Evolutionary conservation across 2,113 vertebrate genomes (phyloP).

Genomic region (Tupaia chinensis): DNA sequence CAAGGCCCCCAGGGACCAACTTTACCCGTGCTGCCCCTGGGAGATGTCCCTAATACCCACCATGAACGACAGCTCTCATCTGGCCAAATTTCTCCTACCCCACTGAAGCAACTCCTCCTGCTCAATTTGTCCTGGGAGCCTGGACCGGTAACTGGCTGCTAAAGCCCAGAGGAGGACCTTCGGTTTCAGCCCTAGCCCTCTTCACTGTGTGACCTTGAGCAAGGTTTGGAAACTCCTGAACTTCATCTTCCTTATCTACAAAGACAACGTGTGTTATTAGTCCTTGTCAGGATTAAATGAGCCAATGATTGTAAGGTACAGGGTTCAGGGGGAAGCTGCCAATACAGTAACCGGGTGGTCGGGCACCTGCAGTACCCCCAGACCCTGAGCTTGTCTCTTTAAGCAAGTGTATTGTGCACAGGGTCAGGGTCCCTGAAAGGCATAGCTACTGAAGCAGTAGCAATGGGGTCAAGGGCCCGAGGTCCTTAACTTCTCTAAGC

Average conservation of each 20-base stretch:
- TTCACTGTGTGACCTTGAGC: background rate
- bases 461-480: background rate
- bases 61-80: background rate
- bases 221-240: background rate
- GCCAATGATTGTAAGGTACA: rapidly evolving
- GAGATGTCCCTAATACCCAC: background rate
- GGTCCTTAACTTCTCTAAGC: background rate
- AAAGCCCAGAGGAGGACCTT: background rate
- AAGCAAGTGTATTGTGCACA: background rate
- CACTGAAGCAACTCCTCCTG: too few relatives aligned
- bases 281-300: background rate
- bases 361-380: background rate
- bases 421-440: background rate
- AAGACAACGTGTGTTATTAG: background rate
- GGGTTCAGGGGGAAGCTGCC: background rate
- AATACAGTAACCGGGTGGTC: rapidly evolving
- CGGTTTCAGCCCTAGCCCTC: too few relatives aligned
- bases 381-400: background rate
- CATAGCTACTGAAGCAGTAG: too few relatives aligned
- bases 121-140: background rate
- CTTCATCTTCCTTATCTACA: background rate
- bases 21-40: background rate
- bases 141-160: background rate
- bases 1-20: rapidly evolving
- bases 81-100: background rate